phyloP scores from a whole-genome alignment of 2,888 invertebrate genomes.

The Caenorhabditis panamensis region DNA sequence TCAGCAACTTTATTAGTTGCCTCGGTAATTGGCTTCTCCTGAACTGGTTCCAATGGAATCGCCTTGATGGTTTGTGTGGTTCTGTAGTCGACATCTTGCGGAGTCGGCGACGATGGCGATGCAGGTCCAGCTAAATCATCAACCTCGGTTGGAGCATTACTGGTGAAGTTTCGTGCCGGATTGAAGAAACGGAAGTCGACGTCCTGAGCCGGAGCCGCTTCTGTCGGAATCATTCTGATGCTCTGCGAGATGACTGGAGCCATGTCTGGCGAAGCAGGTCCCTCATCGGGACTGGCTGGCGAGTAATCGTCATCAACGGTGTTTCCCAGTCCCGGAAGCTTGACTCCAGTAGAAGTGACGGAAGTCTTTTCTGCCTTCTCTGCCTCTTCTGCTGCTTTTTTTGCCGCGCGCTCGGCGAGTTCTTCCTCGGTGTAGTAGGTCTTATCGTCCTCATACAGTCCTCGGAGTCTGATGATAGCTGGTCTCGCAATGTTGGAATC shows the following conservation, averaged over 20 bases:
- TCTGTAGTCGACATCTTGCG: slow-evolving; percentile 12
- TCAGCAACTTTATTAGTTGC: background rate
- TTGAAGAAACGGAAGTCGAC: background rate
- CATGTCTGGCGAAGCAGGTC: slow-evolving; percentile 43
- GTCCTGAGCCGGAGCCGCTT: background rate
- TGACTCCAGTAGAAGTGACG: background rate
- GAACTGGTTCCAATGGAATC: slow-evolving; percentile 21
- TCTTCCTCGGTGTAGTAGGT: slow-evolving; percentile 16
- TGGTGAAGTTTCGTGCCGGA: too few relatives aligned
- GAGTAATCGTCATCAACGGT: slow-evolving; percentile 21
- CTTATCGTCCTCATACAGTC: slow-evolving; percentile 21
- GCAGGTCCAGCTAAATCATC: too few relatives aligned
- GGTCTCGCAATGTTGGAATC: background rate
- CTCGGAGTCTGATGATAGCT: slow-evolving; percentile 27
- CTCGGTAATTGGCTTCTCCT: too few relatives aligned
- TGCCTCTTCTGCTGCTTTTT: slow-evolving; percentile 14
- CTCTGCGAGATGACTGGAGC: background rate
- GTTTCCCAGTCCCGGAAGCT: too few relatives aligned
- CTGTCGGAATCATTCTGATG: background rate
- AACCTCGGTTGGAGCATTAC: too few relatives aligned
- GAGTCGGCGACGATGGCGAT: too few relatives aligned
- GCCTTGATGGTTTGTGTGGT: background rate
- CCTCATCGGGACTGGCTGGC: slow-evolving; percentile 23
- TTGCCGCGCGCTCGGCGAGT: background rate
- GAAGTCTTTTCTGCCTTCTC: background rate